Conservation (phyloP, 2,797 vertebrate genomes). For the Notolabrus celidotus region DNA sequence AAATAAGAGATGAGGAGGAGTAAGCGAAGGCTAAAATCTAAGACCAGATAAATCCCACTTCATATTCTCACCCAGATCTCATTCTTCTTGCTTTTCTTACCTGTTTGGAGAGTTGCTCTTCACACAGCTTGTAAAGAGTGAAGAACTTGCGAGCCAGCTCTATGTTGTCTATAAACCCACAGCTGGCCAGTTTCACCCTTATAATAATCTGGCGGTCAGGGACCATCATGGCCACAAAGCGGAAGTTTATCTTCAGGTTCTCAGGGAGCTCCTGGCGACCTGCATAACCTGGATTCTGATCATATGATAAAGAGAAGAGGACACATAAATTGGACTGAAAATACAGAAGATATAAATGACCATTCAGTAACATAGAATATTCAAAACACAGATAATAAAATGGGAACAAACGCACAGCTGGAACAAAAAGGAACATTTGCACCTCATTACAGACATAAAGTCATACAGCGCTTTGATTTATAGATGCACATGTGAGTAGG, state of each 20-base stretch:
- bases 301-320: neutral
- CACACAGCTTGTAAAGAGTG: constrained; percentile 95
- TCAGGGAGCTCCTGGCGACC: constrained; percentile 97
- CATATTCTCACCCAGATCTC: neutral
- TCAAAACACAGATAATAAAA: constrained; percentile 1
- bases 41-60: neutral
- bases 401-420: neutral
- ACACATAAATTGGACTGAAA: neutral
- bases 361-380: neutral
- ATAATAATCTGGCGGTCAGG: constrained; percentile 98
- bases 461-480: neutral
- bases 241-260: constrained; percentile 98
- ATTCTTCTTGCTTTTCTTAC: constrained; percentile 68
- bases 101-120: constrained; percentile 99
- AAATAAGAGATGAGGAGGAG: neutral
- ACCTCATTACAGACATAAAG: neutral
- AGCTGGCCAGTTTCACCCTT: constrained; percentile 96
- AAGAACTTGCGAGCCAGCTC: constrained; percentile 96
- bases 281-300: constrained; percentile 95
- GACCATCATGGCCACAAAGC: constrained; percentile 98
- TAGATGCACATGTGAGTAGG: neutral
- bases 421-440: neutral
- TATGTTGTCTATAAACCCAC: constrained; percentile 94
- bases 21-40: neutral
- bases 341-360: neutral